Conservation (phyloP, 2,797 vertebrate genomes). For the Coluber constrictor region DNA sequence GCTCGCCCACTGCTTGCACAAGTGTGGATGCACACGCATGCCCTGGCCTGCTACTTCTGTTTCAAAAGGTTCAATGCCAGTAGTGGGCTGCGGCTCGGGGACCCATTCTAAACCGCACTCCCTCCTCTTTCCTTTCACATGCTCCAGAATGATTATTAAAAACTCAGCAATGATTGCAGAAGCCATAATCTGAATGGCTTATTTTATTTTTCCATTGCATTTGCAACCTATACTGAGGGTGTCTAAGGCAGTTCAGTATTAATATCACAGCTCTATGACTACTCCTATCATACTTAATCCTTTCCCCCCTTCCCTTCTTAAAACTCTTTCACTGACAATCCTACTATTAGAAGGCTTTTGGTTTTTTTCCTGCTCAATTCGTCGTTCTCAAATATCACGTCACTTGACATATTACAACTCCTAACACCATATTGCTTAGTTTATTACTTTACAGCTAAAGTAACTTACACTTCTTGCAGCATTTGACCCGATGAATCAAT, state of each 20-base stretch:
- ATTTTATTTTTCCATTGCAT: background rate
- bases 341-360: background rate
- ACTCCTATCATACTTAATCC: background rate
- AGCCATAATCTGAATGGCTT: background rate
- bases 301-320: background rate
- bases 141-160: background rate
- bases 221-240: background rate
- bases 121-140: background rate
- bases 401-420: background rate
- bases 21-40: background rate
- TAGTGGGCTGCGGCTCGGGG: background rate
- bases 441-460: slow-evolving; percentile 7
- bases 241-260: background rate
- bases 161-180: background rate
- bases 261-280: background rate
- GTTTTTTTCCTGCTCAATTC: background rate
- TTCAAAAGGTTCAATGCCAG: background rate
- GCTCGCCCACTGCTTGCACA: too few species aligned
- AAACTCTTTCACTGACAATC: background rate
- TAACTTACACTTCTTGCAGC: slow-evolving; percentile 79
- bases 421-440: background rate
- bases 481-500: slow-evolving; percentile 65
- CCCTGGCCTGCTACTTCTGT: background rate
- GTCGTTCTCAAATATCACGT: background rate
- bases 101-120: background rate